A percentile compares a stretch with the other conserved stretches of the same genome.
Conservation (phyloP, 2,113 vertebrate genomes). For the Myodes glareolus region DNA sequence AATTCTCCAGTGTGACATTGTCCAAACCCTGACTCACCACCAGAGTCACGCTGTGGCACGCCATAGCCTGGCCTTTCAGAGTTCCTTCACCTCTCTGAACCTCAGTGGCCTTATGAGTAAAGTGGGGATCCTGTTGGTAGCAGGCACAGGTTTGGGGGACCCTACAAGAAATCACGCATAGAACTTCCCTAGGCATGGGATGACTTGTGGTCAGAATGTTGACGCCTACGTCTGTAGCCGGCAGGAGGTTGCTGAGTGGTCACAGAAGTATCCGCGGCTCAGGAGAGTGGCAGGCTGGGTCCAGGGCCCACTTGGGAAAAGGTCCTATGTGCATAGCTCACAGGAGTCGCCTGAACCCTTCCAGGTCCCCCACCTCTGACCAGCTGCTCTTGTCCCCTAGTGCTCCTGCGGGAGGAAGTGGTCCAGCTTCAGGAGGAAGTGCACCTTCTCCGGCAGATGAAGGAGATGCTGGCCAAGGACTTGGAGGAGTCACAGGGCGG, state of each 20-base stretch:
- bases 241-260: rapidly evolving
- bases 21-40: background rate
- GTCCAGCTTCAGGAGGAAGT: slow-evolving; percentile 97
- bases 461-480: slow-evolving; percentile 97
- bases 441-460: slow-evolving; percentile 98
- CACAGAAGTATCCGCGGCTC: rapidly evolving
- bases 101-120: background rate
- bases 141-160: background rate
- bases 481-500: slow-evolving; percentile 96
- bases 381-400: slow-evolving; percentile 84
- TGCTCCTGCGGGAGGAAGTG: slow-evolving; percentile 96
- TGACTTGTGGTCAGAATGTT: rapidly evolving
- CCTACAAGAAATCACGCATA: rapidly evolving
- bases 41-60: background rate
- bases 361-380: slow-evolving; percentile 37
- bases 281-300: rapidly evolving
- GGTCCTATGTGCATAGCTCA: background rate
- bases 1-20: background rate
- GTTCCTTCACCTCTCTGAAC: background rate
- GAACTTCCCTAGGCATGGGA: rapidly evolving
- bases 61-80: background rate
- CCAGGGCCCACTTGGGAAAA: background rate
- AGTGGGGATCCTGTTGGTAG: rapidly evolving
- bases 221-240: rapidly evolving
- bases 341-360: background rate